Evolutionary conservation across 2,888 invertebrate genomes (phyloP), one percentile per base, ranked within the genome.

Genomic region (Gryllus longicercus): DNA sequence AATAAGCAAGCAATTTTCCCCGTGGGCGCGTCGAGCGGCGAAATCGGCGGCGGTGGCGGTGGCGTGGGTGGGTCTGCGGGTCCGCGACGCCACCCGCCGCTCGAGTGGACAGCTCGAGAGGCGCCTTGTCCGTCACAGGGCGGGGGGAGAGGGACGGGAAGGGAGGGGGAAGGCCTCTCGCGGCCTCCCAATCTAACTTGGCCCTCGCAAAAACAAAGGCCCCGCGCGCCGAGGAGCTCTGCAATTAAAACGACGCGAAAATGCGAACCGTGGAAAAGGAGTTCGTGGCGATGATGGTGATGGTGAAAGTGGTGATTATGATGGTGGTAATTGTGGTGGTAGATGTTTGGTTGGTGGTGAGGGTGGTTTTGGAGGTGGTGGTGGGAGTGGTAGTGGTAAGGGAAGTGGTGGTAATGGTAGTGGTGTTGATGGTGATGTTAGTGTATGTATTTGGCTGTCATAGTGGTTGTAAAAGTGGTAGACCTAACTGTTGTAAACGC

Each of bases 1-100:
- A 84, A 85, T 84, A 85, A 84, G 84, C 85, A 84, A 84, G 83
- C 85, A 85, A 85, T 85, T 85, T 85, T 85, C 85, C 84, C 82
- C 84, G 84, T 84, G 84, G 84, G 82, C 84, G 84, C 76, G 82
- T 81, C 83, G 82, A 82, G 81, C 83, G 63, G n/a, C 63, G 63
- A 11, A 63, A 63, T 63, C 63, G 63, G 63, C 83, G 82, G 83
- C 84, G 84, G 84, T 84, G 85, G 84, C 14, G 63, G 18, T 3
- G 63, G 18, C 4, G 18, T 2, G 14, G 63, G 18, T 10, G 63
- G 4, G 63, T 3, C 14, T 10, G 63, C 14, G 63, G 63, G n/a
- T 3, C n/a, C 16, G n/a, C 16, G 63, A 63, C 63, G 16, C 14
- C n/a, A 1, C 38, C 38, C 38, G 38, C 8, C 38, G 38, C 38